Percentiles rank a stretch among this genome's conserved stretches.
Evolutionary conservation across 1,140 invertebrate species (phyloP).

Genomic region (Anagrus nilaparvatae): DNA sequence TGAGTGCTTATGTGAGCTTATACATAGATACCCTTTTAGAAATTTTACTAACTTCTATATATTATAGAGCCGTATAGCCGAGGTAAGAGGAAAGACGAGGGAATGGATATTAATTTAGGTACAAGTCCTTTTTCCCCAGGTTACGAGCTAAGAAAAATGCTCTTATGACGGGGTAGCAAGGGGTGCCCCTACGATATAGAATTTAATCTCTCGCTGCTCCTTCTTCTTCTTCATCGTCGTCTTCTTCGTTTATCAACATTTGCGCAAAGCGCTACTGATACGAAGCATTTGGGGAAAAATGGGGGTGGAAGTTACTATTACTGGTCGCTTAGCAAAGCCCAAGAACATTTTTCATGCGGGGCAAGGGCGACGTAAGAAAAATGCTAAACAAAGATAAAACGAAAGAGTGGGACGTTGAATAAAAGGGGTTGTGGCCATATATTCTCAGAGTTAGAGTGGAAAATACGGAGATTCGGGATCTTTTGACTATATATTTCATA

Average conservation of each 20-base stretch:
- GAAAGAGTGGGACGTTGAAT: too few relatives aligned
- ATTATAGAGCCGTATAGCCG: conserved; percentile 6
- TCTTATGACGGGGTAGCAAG: conserved; percentile 10
- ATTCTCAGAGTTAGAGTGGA: too few relatives aligned
- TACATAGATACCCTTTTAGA: too few relatives aligned
- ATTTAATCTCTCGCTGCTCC: conserved; percentile 42
- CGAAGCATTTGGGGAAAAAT: conserved; percentile 9
- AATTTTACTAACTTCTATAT: too few relatives aligned
- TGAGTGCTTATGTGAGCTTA: too few relatives aligned
- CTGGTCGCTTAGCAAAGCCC: conserved; percentile 7
- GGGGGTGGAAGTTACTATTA: conserved; percentile 5
- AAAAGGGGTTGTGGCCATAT: too few relatives aligned
- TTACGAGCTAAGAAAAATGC: conserved; percentile 39
- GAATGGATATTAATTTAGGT: conserved; percentile 36
- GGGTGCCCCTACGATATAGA: too few relatives aligned
- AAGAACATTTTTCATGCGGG: too few relatives aligned
- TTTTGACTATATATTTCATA: too few relatives aligned
- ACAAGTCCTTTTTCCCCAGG: conserved; percentile 25
- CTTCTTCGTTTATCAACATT: neutral
- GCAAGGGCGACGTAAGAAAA: conserved; percentile 19
- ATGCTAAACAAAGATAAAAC: conserved; percentile 12
- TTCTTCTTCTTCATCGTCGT: too few relatives aligned
- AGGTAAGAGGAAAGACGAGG: conserved; percentile 1
- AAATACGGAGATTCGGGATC: too few relatives aligned
- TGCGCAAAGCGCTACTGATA: conserved; percentile 2